Percentiles rank a stretch among this genome's conserved stretches.
These are phyloP conservation scores for Vandiemenella viatica DNA, from an alignment of 2,888 invertebrate genomes.

Conservation along the genomic window DNA sequence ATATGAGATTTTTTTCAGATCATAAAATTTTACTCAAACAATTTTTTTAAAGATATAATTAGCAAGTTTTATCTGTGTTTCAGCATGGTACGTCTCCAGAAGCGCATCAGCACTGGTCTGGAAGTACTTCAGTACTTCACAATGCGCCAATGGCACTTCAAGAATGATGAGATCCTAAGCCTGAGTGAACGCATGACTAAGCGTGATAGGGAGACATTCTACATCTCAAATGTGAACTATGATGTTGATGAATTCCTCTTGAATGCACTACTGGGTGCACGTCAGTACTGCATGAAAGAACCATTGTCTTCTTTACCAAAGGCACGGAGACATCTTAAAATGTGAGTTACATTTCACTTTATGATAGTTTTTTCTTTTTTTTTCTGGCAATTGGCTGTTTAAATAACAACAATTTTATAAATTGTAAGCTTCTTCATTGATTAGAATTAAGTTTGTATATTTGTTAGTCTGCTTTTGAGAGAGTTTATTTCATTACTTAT, in stretches of 20 bases:
- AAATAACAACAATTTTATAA: too few relatives aligned
- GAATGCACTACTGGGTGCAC: slow-evolving; percentile 64
- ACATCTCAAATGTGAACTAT: slow-evolving; percentile 32
- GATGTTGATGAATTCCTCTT: slow-evolving; percentile 50
- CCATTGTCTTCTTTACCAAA: slow-evolving; percentile 58
- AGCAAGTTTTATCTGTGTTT: too few relatives aligned
- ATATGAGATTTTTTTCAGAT: too few relatives aligned
- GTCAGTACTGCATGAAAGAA: slow-evolving; percentile 72
- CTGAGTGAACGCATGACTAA: slow-evolving; percentile 36
- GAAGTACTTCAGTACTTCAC: slow-evolving; percentile 65
- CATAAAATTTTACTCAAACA: too few relatives aligned
- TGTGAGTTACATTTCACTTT: slow-evolving; percentile 36
- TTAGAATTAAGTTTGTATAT: too few relatives aligned
- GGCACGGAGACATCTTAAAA: slow-evolving; percentile 44
- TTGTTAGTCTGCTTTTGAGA: too few relatives aligned
- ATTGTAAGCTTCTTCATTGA: too few relatives aligned
- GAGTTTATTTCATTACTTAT: too few relatives aligned
- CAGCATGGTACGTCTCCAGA: slow-evolving; percentile 49
- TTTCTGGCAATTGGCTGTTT: too few relatives aligned
- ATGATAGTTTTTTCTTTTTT: too few relatives aligned
- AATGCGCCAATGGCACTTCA: slow-evolving; percentile 65
- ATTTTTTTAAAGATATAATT: too few relatives aligned
- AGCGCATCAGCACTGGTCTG: slow-evolving; percentile 44
- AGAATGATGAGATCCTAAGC: slow-evolving; percentile 41
- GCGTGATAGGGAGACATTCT: slow-evolving; percentile 44